Percentiles rank a stretch among this genome's conserved stretches.
Evolutionary conservation across 1,140 invertebrate genomes (phyloP).

Genomic region (Nasonia giraulti): DNA sequence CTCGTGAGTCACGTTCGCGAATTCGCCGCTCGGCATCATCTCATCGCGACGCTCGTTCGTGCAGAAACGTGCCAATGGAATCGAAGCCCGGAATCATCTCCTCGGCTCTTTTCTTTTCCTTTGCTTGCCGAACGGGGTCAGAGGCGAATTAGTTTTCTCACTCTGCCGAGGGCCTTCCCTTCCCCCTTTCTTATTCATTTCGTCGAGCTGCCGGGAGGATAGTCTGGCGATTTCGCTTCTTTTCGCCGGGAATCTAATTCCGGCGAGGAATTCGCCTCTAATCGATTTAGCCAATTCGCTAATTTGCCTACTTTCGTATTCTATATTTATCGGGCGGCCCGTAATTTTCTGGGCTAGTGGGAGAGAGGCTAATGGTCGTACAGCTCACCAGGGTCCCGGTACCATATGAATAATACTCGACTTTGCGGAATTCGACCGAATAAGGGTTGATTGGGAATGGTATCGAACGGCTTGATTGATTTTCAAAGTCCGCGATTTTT

Average conservation of each 20-base stretch:
- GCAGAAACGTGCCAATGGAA: conserved; percentile 41
- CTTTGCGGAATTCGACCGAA: no score
- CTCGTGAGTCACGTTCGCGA: conserved; percentile 35
- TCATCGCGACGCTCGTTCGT: conserved; percentile 30
- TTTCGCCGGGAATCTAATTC: neutral
- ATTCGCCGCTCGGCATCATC: conserved; percentile 34
- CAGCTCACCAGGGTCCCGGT: neutral
- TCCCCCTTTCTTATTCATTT: neutral
- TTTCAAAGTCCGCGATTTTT: no score
- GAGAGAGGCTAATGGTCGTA: neutral
- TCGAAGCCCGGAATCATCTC: conserved; percentile 20
- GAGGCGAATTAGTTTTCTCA: conserved; percentile 28
- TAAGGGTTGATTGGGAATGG: no score
- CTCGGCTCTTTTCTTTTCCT: neutral
- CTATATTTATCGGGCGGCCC: neutral
- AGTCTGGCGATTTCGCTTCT: neutral
- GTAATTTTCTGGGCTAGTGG: neutral
- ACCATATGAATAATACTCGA: neutral
- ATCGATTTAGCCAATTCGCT: conserved; percentile 28
- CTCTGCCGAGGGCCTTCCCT: neutral
- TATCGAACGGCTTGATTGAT: neutral
- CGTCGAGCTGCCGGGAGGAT: neutral
- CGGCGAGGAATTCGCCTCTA: conserved; percentile 5
- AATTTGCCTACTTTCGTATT: neutral
- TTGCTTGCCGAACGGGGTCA: neutral